Evolutionary conservation across 2,888 invertebrate species (phyloP).

Genomic region (Euplexia lucipara): DNA sequence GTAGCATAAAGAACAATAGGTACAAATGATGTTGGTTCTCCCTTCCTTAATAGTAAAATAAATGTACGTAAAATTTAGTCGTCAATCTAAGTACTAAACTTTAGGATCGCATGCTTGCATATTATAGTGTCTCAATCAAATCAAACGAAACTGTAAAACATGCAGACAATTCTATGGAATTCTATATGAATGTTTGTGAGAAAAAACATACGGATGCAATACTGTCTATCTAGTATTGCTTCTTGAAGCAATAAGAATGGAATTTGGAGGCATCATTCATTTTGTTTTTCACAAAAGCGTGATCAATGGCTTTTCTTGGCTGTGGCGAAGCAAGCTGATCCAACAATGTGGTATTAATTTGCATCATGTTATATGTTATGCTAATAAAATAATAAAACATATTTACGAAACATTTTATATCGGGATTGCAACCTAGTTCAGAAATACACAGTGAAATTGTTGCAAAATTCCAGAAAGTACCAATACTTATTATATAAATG

Average conservation of each 20-base stretch:
- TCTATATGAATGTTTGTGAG: neutral
- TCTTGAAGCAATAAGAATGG: slow-evolving; percentile 10
- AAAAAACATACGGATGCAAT: slow-evolving; percentile 5
- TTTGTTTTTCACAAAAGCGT: slow-evolving; percentile 20
- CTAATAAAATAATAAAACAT: slow-evolving; percentile 23
- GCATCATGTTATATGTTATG: slow-evolving; percentile 17
- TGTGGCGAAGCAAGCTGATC: neutral
- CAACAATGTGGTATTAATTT: slow-evolving; percentile 13
- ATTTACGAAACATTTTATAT: slow-evolving; percentile 31
- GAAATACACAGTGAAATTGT: slow-evolving; percentile 19
- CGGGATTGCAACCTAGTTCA: slow-evolving; percentile 24
- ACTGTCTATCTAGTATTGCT: too few relatives aligned
- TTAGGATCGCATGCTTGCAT: too few relatives aligned
- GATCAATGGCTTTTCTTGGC: neutral
- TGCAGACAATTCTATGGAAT: neutral
- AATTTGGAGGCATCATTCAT: slow-evolving; percentile 15
- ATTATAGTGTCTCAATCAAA: neutral
- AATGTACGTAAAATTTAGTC: too few relatives aligned
- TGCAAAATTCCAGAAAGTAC: slow-evolving; percentile 20
- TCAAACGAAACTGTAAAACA: neutral
- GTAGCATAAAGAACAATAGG: too few relatives aligned
- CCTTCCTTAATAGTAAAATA: too few relatives aligned
- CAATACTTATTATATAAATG: slow-evolving; percentile 22
- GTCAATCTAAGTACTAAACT: too few relatives aligned
- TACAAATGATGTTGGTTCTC: too few relatives aligned